Conservation (phyloP, 2,113 vertebrate species). For the Limanda limanda region DNA sequence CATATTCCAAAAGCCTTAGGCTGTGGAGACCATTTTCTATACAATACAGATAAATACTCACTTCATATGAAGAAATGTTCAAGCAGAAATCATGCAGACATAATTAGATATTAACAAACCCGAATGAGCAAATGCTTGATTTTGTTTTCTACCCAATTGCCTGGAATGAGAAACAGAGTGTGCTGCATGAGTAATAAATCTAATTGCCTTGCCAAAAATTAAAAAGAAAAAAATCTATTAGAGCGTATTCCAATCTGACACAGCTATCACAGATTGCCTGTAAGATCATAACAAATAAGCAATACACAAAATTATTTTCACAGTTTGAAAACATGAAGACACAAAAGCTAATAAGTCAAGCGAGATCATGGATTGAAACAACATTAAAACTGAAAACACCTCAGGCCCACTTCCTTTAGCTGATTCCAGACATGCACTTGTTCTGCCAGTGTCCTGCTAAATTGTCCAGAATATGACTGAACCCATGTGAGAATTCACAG, state of each 20-base stretch:
- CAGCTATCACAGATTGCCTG: not conserved
- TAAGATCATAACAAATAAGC: not conserved
- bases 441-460: no score
- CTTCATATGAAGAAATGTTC: not conserved
- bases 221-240: not conserved
- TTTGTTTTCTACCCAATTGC: not conserved
- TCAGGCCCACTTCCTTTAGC: no score
- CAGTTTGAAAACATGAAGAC: not conserved
- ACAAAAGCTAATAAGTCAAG: no score
- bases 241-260: not conserved
- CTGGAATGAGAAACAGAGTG: not conserved
- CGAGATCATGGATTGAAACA: no score
- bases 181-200: not conserved
- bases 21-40: not conserved
- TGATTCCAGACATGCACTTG: no score
- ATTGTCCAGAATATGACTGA: no score
- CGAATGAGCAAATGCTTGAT: not conserved
- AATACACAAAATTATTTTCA: not conserved
- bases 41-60: not conserved
- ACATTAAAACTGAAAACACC: no score
- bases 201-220: not conserved
- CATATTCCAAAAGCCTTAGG: no score
- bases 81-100: not conserved
- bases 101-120: not conserved
- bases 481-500: no score